Base-by-base conservation (phyloP, 1,140 invertebrate species). In the Limonius californicus region DNA sequence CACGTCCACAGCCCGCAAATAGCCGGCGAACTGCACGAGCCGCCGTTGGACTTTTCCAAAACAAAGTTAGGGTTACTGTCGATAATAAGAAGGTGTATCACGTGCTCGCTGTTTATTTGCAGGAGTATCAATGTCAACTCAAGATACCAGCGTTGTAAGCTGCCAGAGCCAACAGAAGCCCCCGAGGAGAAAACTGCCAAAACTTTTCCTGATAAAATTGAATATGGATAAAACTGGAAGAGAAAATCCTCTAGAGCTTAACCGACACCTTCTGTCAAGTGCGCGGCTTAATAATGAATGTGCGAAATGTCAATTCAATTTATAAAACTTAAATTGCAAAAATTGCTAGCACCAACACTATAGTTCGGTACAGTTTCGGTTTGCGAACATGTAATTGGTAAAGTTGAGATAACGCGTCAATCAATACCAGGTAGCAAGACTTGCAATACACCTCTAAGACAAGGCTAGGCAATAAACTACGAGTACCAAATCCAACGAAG, bases 181-280 rank as follows among this genome's bases (percentile, higher is more conserved):
- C 57, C 21, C 45, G 63, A 62, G 59, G 57, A 56, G 50, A 42
- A 39, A 63, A 67, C 69, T 68, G 67, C 66, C 67, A 68, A 68
- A 70, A 65, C 64, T 68, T 70, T 61, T 65, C 45, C 43, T 63
- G 63, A 62, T 68, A 70, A 70, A 68, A 70, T 70, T 70, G 69
- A 70, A 68, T 70, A 70, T 70, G 65, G 67, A 70, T 68, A 70
- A 70, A 70, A 70, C 57, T 68, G 65, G 56, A 53, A 66, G 59
- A 54, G 65, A 59, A 64, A 66, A 61, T 43, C 35, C 64, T 58
- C 60, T 1, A 11, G 54, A 50, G 63, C 53, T 60, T 61, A 30
- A 54, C 65, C 61, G 27, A 42, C 30, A 57, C 56, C 30, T 45
- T 58, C 43, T 63, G 56, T 56, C 59, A 55, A 54, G 54, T 45